Percentiles rank a stretch among this genome's conserved stretches.
Evolutionary conservation across 2,888 invertebrate genomes (phyloP).

Genomic region (Taenaris catops): DNA sequence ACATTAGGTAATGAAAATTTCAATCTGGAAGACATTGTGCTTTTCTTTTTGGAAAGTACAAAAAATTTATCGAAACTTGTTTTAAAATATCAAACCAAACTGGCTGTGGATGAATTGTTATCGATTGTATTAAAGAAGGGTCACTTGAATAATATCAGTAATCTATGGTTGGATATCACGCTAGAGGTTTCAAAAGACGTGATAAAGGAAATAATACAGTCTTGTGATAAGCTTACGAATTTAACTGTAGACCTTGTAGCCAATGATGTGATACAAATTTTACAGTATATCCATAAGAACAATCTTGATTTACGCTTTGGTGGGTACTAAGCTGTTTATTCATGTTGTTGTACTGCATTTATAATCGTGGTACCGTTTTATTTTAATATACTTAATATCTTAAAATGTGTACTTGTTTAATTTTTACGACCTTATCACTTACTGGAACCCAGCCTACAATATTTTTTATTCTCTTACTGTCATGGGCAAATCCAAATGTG

Average conservation of each 20-base stretch:
- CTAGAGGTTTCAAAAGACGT: constrained; percentile 59
- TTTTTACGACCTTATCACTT: not conserved
- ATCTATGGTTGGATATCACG: constrained; percentile 69
- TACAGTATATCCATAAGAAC: constrained; percentile 54
- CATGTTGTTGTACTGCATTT: constrained; percentile 16
- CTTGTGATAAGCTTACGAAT: constrained; percentile 51
- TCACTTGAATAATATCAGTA: constrained; percentile 48
- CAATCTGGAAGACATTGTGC: constrained; percentile 51
- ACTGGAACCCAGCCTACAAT: too few relatives aligned
- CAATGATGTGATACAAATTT: constrained; percentile 46
- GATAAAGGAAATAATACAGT: constrained; percentile 53
- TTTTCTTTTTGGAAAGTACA: constrained; percentile 61
- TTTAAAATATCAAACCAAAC: constrained; percentile 63
- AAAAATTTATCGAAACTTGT: constrained; percentile 52
- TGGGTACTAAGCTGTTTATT: constrained; percentile 47
- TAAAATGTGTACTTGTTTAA: not conserved
- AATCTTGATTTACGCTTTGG: constrained; percentile 67
- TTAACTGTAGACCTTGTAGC: constrained; percentile 59
- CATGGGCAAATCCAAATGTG: too few relatives aligned
- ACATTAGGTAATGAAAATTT: constrained; percentile 67
- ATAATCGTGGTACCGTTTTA: not conserved
- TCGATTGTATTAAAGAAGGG: constrained; percentile 51
- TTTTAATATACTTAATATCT: not conserved
- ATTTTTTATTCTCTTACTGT: too few relatives aligned
- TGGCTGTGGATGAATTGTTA: constrained; percentile 53